Evolutionary conservation across 2,797 vertebrate species (phyloP).

Genomic region (Garrulus glandarius): DNA sequence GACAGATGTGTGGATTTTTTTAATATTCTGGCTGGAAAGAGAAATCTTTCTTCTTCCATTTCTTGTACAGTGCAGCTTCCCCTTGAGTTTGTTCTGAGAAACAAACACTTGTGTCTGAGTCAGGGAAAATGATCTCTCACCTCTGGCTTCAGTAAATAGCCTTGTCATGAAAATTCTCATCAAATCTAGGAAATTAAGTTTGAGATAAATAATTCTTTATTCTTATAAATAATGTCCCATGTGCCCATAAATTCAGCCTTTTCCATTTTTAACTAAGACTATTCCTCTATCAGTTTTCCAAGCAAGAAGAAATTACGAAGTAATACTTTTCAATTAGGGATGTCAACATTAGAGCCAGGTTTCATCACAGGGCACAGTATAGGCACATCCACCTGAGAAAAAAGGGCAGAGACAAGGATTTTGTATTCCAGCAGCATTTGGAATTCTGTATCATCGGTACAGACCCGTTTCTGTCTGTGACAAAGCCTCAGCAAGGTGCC

Average conservation of each 20-base stretch:
- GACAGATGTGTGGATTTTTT: background rate
- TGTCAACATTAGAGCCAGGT: background rate
- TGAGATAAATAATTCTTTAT: background rate
- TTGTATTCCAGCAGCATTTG: background rate
- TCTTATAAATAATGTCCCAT: background rate
- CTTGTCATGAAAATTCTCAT: background rate
- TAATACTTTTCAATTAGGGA: background rate
- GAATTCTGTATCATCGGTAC: rapidly evolving
- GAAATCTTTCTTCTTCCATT: background rate
- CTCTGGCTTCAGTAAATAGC: background rate
- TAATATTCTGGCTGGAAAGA: background rate
- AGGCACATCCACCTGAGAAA: background rate
- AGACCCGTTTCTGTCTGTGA: background rate
- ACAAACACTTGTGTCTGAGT: background rate
- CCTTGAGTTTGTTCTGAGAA: background rate
- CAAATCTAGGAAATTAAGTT: background rate
- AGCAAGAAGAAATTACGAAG: background rate
- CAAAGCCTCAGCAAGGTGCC: background rate
- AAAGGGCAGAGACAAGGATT: background rate
- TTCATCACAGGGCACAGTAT: background rate
- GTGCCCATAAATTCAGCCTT: background rate
- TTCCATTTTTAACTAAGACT: background rate
- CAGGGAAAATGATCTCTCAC: background rate
- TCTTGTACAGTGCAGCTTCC: background rate
- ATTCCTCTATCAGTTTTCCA: background rate